Base-by-base conservation (phyloP, 2,888 invertebrate genomes). In the Caenorhabditis afra region DNA sequence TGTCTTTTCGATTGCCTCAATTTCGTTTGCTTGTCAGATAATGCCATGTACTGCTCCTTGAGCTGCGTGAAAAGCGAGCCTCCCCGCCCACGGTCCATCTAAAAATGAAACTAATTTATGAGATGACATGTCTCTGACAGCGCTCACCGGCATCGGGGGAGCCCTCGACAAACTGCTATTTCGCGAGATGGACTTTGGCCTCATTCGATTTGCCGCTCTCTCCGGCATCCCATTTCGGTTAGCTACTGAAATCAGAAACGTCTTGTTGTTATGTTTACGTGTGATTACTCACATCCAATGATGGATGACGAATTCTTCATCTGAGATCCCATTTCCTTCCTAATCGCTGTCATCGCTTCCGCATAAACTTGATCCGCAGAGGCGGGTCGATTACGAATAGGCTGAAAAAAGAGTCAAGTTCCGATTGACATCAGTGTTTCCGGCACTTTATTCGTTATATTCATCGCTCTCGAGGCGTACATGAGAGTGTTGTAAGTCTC, bases 401-500 rank as follows among this genome's bases (percentile, higher is more conserved):
- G 61, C 87, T 86, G 61, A 53, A 77, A 67, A 66, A 29, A 35
- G n/a, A 18, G 16, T 44, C 29, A 18, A 66, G 47, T 67, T 67
- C 44, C 61, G 22, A 62, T 57, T 62, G 18, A 23, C 10, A 61
- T 47, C 1, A 7, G 14, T 49, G 22, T 57, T 49, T 44, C 50
- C 58, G 45, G 67, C 85, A 95, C 95, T 92, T 94, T 94, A 87
- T 94, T 95, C n/a, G 95, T 95, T 86, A 97, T 97, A 87, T 95
- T 94, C 86, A 95, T 95, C 2, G 97, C 97, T 70, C 96, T 93
- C 90, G 96, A 95, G 0, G 97, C 97, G 91, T 97, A 97, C 55
- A 95, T 94, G 35, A 97, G 92, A 0, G 97, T 97, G 89, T 96
- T 97, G 85, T 96, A 93, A 2, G 95, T 95, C 91, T 97, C 97